Conservation (phyloP, 1,140 invertebrate species). For the Drosophila truncata region DNA sequence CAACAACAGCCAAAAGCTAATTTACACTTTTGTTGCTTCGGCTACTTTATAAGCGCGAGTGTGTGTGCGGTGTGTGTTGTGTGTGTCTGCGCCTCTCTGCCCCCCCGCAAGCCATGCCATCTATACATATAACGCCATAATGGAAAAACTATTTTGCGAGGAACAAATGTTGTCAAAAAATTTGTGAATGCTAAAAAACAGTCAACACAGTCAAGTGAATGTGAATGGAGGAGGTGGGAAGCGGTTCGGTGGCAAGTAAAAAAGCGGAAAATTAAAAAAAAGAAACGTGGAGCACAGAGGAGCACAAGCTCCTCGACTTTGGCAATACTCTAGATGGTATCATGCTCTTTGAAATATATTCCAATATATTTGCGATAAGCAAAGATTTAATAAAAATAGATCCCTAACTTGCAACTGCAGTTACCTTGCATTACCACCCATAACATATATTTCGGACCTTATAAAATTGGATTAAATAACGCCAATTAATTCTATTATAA, state of each 20-base stretch:
- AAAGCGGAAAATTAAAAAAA: conserved; percentile 19
- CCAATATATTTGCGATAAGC: no score
- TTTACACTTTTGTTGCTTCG: conserved; percentile 83
- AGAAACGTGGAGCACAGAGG: background rate
- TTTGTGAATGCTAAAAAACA: conserved; percentile 81
- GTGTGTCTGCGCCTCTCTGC: conserved; percentile 3
- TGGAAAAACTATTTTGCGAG: conserved; percentile 80
- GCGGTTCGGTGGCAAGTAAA: conserved; percentile 21
- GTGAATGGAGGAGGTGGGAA: conserved; percentile 16
- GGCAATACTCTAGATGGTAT: background rate
- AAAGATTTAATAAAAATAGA: background rate
- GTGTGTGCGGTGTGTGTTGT: conserved; percentile 8
- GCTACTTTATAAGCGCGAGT: conserved; percentile 68
- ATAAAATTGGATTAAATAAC: background rate
- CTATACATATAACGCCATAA: conserved; percentile 54
- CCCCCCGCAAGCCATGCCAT: conserved; percentile 6
- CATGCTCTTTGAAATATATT: no score
- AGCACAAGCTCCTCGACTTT: background rate
- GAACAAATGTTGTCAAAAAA: conserved; percentile 82
- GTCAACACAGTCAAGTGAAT: conserved; percentile 64
- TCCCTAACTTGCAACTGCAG: background rate
- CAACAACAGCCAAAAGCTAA: conserved; percentile 83
- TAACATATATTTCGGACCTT: background rate
- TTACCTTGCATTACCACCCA: background rate
- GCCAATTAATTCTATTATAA: background rate